phyloP scores from a whole-genome alignment of 2,888 invertebrate species.

The Eilema caniola region DNA sequence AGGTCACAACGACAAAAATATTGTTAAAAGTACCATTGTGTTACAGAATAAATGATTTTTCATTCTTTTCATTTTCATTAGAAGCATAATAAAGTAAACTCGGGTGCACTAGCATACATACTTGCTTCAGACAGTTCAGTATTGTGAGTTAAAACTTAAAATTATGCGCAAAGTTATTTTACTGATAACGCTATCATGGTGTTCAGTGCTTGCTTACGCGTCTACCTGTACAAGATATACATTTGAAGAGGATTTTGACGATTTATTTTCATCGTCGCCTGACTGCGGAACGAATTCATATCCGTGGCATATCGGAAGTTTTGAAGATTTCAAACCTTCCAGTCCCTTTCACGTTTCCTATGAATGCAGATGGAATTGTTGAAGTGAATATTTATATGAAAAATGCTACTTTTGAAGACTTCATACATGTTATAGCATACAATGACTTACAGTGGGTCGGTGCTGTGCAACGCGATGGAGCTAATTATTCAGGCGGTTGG shows the following conservation, averaged over 20 bases:
- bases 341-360: neutral
- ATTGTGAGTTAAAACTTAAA: neutral
- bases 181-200: neutral
- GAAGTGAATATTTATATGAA: conserved; percentile 7
- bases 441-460: neutral
- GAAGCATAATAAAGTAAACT: too few relatives aligned
- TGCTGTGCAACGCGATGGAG: neutral
- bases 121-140: too few relatives aligned
- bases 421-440: neutral
- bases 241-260: conserved; percentile 7
- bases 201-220: neutral
- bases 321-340: neutral
- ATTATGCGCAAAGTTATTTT: neutral
- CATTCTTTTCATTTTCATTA: too few relatives aligned
- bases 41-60: too few relatives aligned
- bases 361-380: neutral
- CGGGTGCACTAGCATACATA: too few relatives aligned
- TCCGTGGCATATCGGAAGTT: neutral
- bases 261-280: neutral
- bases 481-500: neutral
- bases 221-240: neutral
- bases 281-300: neutral
- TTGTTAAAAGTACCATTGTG: too few relatives aligned
- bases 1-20: too few relatives aligned
- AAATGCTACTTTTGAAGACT: neutral